Evolutionary conservation across 2,113 vertebrate species (phyloP), one percentile per base, ranked within the genome.

Genomic region (Bufo bufo): DNA sequence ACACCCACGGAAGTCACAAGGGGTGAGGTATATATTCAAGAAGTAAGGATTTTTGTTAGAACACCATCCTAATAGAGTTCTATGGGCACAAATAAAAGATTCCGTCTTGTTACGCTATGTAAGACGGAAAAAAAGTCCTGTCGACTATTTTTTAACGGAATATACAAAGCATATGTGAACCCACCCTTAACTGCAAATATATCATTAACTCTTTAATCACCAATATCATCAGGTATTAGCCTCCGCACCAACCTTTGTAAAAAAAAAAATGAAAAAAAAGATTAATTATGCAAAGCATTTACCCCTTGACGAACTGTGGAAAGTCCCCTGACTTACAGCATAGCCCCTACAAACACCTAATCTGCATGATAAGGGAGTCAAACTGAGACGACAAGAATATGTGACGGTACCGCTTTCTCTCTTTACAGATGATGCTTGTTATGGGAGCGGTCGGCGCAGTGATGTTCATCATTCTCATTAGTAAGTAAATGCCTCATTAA

Each of bases 371-470:
- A 45, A 71, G 2, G 12, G 33, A 71, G 23, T 14, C 1, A 43
- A 14, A 71, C 33, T 11, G 20, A 66, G n/a, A 14, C 58, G 17
- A 16, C 58, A 71, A 4, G 66, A 72, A n/a, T 4, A 3, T 23
- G 77, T 54, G 79, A 9, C 45, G 66, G 66, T 82, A 9, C 17
- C 10, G 12, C 14, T 81, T 43, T 87, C 6, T 87, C 19, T 87
- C 19, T 82, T 17, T 50, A 33, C 77, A 87, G 86, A 87, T 87
- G 94, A 94, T 94, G 93, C 94, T 95, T 77, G 94, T 95, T 87
- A 92, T 95, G 90, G 94, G 94, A 91, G 93, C 94, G 91, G 93
- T 94, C 89, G 94, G 94, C 91, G 92, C 93, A 84, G 92, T 95
- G 88, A 91, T 95, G 91, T 91, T 95, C 90, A 93, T 95, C 88